These are phyloP conservation scores for Lasioglossum villosulum DNA, from an alignment of 2,888 invertebrate genomes.

Conservation along the genomic window DNA sequence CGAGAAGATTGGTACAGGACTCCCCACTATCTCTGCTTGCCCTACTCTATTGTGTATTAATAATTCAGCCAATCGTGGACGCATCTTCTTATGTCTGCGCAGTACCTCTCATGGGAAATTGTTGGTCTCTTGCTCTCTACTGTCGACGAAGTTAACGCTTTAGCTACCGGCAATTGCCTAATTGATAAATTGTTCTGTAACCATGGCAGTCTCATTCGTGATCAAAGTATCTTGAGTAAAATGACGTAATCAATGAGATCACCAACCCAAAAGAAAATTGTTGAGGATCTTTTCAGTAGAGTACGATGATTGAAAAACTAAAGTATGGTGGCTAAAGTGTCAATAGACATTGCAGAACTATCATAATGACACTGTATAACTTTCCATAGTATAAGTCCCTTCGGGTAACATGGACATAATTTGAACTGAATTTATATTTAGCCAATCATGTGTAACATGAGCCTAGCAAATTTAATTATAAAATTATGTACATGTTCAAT, in stretches of 20 bases:
- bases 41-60: neutral
- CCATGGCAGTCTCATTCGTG: neutral
- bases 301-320: neutral
- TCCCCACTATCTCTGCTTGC: neutral
- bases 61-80: neutral
- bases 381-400: neutral
- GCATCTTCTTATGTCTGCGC: neutral
- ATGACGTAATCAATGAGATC: neutral
- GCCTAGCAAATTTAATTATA: neutral
- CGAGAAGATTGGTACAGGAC: neutral
- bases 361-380: conserved; percentile 24
- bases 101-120: conserved; percentile 32
- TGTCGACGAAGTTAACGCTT: conserved; percentile 26
- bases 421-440: neutral
- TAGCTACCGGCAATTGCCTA: neutral
- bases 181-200: neutral
- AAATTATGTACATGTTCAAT: neutral
- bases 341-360: conserved; percentile 7
- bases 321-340: neutral
- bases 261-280: neutral
- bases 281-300: neutral
- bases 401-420: neutral
- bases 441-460: neutral
- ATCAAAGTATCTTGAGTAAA: neutral
- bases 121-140: conserved; percentile 21